Base-by-base conservation (phyloP, 2,113 vertebrate species). In the Festucalex cinctus region DNA sequence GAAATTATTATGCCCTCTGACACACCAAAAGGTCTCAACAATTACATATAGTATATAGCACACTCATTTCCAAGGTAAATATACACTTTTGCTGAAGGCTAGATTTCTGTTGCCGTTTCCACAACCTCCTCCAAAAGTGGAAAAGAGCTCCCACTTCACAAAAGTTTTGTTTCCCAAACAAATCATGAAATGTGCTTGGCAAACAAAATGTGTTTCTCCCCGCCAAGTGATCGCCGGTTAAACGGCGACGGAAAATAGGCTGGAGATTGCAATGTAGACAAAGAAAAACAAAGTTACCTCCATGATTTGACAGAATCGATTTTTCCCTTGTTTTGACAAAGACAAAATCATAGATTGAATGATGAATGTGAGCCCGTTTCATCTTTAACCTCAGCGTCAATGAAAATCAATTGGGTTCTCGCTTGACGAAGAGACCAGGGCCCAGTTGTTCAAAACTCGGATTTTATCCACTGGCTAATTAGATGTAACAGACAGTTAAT, bases 51-150 rank as follows among this genome's bases (percentile, higher is more conserved):
- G n/a, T 26, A 56, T 71, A 53, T 49, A 49, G 48, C 14, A 20
- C 46, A 68, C 35, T 65, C 5, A 68, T 74, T 73, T 76, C 37
- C 67, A 69, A 65, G 65, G 71, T 70, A 74, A 81, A 77, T 72
- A 64, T 70, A 74, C 60, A 65, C 70, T 49, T 49, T 49, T 49
- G 48, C 48, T 46, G 63, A 80, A 81, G 71, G 67, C 49, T 66
- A 74, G 28, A 75, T 24, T 39, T 13, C 35, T 39, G 20, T 20
- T 39, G 58, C 35, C 13, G 14, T 22, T 61, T 64, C 46, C 19
- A 69, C 66, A 73, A 26, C 51, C 61, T 3, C n/a, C 51, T 53
- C 22, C 36, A 43, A 68, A 76, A 69, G 54, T 57, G 51, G 48
- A 51, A 51, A 51, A 51, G 48, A 51, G 48, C 48, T n/a, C n/a